Percentiles rank a stretch among this genome's conserved stretches.
These are phyloP conservation scores for Arothron firmamentum DNA, from an alignment of 2,113 vertebrate species.

Conservation along the genomic window DNA sequence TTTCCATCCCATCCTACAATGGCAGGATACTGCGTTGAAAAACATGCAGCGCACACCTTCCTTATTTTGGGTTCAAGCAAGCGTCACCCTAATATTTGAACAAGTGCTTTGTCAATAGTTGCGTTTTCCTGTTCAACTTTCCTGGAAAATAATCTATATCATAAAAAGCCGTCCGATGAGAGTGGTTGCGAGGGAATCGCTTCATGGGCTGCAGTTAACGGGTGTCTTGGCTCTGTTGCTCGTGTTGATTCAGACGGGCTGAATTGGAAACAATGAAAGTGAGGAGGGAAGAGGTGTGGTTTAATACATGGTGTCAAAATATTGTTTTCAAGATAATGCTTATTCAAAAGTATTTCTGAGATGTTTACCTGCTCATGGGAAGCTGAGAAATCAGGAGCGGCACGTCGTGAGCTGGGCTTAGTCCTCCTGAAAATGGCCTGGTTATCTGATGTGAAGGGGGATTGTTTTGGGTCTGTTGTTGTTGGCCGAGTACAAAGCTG, in stretches of 20 bases:
- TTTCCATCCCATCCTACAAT: conserved; percentile 49
- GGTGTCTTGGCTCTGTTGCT: neutral
- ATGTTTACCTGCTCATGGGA: conserved; percentile 7
- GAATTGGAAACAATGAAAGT: neutral
- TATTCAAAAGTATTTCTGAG: neutral
- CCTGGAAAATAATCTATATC: conserved; percentile 28
- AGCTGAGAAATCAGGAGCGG: conserved; percentile 5
- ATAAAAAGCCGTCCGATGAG: neutral
- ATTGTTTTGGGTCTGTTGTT: conserved; percentile 44
- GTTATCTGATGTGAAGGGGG: conserved; percentile 45
- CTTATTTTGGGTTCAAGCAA: conserved; percentile 64
- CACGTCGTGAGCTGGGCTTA: neutral
- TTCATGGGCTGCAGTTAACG: neutral
- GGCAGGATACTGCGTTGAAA: conserved; percentile 62
- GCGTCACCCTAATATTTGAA: conserved; percentile 62
- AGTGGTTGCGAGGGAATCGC: neutral
- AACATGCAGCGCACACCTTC: conserved; percentile 60
- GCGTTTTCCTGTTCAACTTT: conserved; percentile 51
- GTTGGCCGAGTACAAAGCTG: conserved; percentile 23
- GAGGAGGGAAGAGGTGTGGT: conserved; percentile 2
- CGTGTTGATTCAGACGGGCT: neutral
- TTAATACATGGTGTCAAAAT: neutral
- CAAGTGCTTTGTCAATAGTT: conserved; percentile 47
- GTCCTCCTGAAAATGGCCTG: conserved; percentile 26
- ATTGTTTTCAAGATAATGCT: neutral